A percentile compares a stretch with the other conserved stretches of the same genome.
These are phyloP conservation scores for Mormyrops attenuatus DNA, from an alignment of 2,797 vertebrate species.

Conservation along the genomic window DNA sequence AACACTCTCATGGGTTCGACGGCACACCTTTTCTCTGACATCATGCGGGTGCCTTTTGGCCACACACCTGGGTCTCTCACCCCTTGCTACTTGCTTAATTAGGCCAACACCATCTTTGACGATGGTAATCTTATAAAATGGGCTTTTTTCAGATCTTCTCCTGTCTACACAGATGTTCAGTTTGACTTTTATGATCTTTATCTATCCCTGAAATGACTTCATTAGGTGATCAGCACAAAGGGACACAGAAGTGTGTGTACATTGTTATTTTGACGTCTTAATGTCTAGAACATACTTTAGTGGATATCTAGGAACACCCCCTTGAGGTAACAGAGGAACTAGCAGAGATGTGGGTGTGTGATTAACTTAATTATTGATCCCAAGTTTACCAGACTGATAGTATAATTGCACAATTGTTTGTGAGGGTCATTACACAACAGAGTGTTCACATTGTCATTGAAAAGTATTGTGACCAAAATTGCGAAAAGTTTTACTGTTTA, in stretches of 20 bases:
- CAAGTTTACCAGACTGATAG: slow-evolving; percentile 44
- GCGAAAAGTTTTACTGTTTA: not conserved
- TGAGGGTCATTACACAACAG: not conserved
- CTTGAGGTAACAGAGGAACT: slow-evolving; percentile 47
- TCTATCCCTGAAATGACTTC: slow-evolving; percentile 39
- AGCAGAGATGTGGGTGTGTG: slow-evolving; percentile 45
- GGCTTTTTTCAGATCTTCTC: slow-evolving; percentile 36
- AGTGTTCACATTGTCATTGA: not conserved
- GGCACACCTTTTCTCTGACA: not conserved
- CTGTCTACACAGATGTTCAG: slow-evolving; percentile 42
- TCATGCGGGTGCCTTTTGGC: not conserved
- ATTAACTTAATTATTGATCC: slow-evolving; percentile 51
- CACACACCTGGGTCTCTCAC: not conserved
- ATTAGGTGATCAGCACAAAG: slow-evolving; percentile 25
- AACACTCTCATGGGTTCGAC: not conserved
- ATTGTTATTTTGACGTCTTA: slow-evolving; percentile 40
- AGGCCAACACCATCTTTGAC: not conserved
- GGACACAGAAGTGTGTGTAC: slow-evolving; percentile 16
- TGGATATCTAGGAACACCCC: slow-evolving; percentile 29
- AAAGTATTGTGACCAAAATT: not conserved
- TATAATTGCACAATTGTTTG: slow-evolving; percentile 49
- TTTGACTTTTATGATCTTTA: slow-evolving; percentile 39
- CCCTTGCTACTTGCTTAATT: not conserved
- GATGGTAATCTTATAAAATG: not conserved
- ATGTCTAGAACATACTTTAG: slow-evolving; percentile 31